Conservation (phyloP, 2,113 vertebrate species). For the Sinocyclocheilus anshuiensis region DNA sequence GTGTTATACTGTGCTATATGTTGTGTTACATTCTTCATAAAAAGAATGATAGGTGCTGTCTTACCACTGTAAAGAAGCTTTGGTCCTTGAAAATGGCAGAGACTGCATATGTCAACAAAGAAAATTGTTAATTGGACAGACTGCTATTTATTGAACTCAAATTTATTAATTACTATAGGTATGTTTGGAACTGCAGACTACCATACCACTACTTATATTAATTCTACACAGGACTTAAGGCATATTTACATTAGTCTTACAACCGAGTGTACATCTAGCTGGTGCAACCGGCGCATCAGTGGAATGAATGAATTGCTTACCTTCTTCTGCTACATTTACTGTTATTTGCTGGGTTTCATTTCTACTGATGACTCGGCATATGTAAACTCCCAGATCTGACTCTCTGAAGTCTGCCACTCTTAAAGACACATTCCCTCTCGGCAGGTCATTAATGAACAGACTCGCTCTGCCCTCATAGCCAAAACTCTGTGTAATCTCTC, state of each 20-base stretch:
- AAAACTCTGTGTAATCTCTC: not conserved
- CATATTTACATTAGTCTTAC: not conserved
- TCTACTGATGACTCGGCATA: not conserved
- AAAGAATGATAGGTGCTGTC: too few species aligned
- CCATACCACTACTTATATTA: too few species aligned
- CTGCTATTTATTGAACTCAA: too few species aligned
- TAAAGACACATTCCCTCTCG: constrained; percentile 2
- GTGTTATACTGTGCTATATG: too few species aligned
- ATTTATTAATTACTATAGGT: too few species aligned
- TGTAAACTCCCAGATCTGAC: constrained; percentile 9
- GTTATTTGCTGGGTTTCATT: constrained; percentile 1
- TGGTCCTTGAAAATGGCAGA: too few species aligned
- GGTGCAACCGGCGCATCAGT: not conserved
- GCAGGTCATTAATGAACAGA: not conserved
- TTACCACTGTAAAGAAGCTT: too few species aligned
- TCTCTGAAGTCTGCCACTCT: not conserved
- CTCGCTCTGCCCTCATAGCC: constrained; percentile 3
- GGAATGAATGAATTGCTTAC: not conserved
- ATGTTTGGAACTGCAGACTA: too few species aligned
- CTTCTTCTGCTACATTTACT: constrained; percentile 7
- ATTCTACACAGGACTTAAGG: not conserved
- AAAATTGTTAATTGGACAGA: too few species aligned
- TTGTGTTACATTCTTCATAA: too few species aligned
- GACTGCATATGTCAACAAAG: too few species aligned
- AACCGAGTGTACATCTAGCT: not conserved